These are phyloP conservation scores for Mesocentrotus franciscanus DNA, from an alignment of 53 echinoderm and acorn worm genomes.

Conservation along the genomic window DNA sequence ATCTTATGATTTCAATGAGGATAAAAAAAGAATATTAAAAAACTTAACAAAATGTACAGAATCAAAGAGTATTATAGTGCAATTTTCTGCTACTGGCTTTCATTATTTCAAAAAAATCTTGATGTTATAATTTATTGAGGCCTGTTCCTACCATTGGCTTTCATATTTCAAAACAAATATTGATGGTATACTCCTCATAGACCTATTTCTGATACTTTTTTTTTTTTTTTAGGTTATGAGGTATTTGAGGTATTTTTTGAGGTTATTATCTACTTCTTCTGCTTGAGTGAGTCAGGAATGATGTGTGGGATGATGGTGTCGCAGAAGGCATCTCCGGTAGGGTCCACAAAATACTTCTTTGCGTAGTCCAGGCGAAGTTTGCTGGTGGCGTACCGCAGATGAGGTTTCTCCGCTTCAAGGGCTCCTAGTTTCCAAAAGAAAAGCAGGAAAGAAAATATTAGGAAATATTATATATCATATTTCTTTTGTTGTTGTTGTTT, in stretches of 20 bases:
- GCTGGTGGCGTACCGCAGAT: constrained; percentile 47
- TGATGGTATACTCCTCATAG: no score
- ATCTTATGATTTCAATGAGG: no score
- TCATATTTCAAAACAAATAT: not conserved
- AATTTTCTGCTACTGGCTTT: no score
- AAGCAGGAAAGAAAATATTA: not conserved
- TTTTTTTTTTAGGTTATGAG: not conserved
- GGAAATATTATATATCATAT: no score
- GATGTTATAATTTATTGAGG: not conserved
- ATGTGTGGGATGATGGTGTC: constrained; percentile 46
- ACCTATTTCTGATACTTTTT: not conserved
- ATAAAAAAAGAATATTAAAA: no score
- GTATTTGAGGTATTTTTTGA: not conserved
- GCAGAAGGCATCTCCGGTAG: not conserved
- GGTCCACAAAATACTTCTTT: constrained; percentile 44
- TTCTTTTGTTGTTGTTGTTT: no score
- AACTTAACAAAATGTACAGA: no score
- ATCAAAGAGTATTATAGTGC: no score
- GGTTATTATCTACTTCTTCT: not conserved
- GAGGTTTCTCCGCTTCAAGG: constrained; percentile 10
- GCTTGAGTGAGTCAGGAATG: constrained; percentile 25
- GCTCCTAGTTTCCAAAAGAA: not conserved
- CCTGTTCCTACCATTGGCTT: not conserved
- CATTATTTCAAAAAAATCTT: no score
- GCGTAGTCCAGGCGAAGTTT: constrained; percentile 48